A percentile compares a stretch with the other conserved stretches of the same genome.
Evolutionary conservation across 1,140 invertebrate species (phyloP).

Genomic region (Mycetomoellerius zeteki): DNA sequence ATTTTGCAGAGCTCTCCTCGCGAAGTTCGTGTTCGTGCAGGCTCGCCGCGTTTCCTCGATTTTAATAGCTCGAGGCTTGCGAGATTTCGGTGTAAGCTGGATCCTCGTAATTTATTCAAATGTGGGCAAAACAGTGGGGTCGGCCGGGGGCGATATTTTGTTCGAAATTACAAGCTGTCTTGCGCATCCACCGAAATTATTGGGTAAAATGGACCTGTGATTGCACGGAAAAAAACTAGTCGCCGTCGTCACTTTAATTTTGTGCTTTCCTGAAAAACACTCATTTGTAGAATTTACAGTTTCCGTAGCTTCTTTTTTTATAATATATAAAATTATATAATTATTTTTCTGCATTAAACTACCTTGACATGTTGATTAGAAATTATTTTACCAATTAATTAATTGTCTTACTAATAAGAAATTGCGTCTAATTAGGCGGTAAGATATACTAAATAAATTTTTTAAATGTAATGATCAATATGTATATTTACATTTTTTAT

Average conservation of each 20-base stretch:
- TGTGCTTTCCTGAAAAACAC: neutral
- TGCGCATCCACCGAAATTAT: slow-evolving; percentile 37
- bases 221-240: slow-evolving; percentile 7
- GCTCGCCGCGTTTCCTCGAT: neutral
- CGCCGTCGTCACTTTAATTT: slow-evolving; percentile 21
- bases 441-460: slow-evolving; percentile 8
- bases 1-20: neutral
- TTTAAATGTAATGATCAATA: neutral
- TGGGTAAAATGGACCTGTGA: slow-evolving; percentile 17
- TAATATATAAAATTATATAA: neutral
- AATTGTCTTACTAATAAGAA: neutral
- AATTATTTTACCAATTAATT: neutral
- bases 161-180: slow-evolving; percentile 66
- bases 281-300: neutral
- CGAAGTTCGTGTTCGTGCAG: slow-evolving; percentile 42
- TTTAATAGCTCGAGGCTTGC: neutral
- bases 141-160: slow-evolving; percentile 25
- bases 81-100: slow-evolving; percentile 9
- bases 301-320: neutral
- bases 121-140: slow-evolving; percentile 24
- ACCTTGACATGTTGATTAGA: neutral
- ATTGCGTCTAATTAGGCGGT: neutral
- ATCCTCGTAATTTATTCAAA: slow-evolving; percentile 56
- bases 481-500: neutral
- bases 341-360: neutral